A percentile compares a stretch with the other conserved stretches of the same genome.
Conservation (phyloP, 2,797 vertebrate species). For the Buphagus erythrorhynchus region DNA sequence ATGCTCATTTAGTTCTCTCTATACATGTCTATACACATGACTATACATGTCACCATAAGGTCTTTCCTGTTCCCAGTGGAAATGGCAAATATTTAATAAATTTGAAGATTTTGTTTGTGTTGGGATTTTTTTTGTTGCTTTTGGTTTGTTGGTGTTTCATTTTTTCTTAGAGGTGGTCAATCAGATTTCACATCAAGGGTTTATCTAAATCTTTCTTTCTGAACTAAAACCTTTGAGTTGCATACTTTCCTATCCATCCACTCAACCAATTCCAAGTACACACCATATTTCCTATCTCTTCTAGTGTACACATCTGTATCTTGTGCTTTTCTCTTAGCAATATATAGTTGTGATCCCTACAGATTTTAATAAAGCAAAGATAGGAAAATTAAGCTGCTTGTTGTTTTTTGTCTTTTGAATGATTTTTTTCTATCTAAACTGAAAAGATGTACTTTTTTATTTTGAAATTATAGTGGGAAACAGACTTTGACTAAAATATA, state of each 20-base stretch:
- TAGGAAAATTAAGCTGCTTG: neutral
- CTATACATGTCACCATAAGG: neutral
- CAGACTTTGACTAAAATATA: neutral
- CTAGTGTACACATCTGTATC: neutral
- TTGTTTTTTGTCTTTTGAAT: neutral
- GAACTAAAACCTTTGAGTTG: neutral
- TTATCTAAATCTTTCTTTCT: neutral
- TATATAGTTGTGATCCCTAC: neutral
- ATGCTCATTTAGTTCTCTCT: neutral
- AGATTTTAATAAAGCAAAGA: neutral
- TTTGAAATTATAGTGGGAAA: neutral
- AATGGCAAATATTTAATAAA: neutral
- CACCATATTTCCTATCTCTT: rapidly evolving
- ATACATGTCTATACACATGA: no score
- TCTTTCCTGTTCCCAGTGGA: neutral
- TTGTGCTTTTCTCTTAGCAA: neutral
- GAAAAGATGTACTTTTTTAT: neutral
- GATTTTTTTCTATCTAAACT: neutral
- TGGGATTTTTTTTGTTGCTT: neutral
- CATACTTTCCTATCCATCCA: neutral
- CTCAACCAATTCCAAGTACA: neutral
- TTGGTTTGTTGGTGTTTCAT: rapidly evolving
- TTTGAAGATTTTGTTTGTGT: neutral
- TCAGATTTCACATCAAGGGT: neutral
- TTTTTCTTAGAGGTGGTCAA: neutral